phyloP scores from a whole-genome alignment of 2,797 vertebrate species.

The Clarias fuscus region DNA sequence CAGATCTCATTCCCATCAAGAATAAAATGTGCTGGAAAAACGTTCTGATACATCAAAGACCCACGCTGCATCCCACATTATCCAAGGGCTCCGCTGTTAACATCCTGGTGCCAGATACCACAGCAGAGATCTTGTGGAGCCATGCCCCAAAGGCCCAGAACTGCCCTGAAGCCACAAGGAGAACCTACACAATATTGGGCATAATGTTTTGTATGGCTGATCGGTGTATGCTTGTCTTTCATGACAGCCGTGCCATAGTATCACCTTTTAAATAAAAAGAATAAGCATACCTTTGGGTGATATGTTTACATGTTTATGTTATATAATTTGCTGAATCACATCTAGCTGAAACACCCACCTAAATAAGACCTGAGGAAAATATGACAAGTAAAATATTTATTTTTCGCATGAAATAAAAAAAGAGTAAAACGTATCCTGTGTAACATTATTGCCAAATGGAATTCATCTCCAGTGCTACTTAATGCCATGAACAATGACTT shows the following conservation, averaged over 20 bases:
- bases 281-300: neutral
- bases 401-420: neutral
- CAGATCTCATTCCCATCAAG: too few relatives aligned
- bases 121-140: too few relatives aligned
- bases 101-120: too few relatives aligned
- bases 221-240: too few relatives aligned
- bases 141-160: too few relatives aligned
- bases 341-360: neutral
- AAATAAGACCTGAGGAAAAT: neutral
- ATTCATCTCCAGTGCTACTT: neutral
- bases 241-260: neutral
- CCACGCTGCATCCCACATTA: too few relatives aligned
- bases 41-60: too few relatives aligned
- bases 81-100: too few relatives aligned
- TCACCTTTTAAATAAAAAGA: neutral
- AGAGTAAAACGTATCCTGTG: neutral
- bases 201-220: too few relatives aligned
- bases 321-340: neutral
- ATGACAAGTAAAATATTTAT: neutral
- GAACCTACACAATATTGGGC: too few relatives aligned
- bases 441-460: slow-evolving; percentile 16
- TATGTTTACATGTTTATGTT: neutral
- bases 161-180: too few relatives aligned
- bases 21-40: too few relatives aligned
- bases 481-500: slow-evolving; percentile 19